A percentile compares a stretch with the other conserved stretches of the same genome.
phyloP scores from a whole-genome alignment of 2,888 invertebrate genomes.

The Neoscelio sp. region DNA sequence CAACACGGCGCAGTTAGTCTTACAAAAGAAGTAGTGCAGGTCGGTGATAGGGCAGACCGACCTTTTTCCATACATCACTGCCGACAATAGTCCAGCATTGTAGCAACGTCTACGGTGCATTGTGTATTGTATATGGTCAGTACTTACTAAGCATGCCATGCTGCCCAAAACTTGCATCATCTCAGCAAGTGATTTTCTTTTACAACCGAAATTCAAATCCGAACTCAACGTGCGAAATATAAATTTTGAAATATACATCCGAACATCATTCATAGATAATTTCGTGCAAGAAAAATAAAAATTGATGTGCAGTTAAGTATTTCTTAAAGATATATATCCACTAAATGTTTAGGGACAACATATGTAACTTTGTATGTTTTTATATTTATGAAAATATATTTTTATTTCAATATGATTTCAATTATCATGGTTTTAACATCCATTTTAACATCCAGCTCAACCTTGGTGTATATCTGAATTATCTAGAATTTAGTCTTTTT shows the following conservation, averaged over 20 bases:
- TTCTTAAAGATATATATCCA: too few relatives aligned
- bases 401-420: too few relatives aligned
- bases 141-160: slow-evolving; percentile 22
- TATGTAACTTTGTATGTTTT: too few relatives aligned
- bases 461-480: too few relatives aligned
- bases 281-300: slow-evolving; percentile 6
- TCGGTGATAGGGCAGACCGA: slow-evolving; percentile 66
- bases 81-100: slow-evolving; percentile 64
- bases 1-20: slow-evolving; percentile 51
- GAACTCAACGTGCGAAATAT: background rate
- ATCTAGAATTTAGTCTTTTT: too few relatives aligned
- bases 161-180: slow-evolving; percentile 31
- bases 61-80: slow-evolving; percentile 70
- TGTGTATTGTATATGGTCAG: slow-evolving; percentile 54
- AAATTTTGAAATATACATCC: background rate
- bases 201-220: slow-evolving; percentile 22
- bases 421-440: too few relatives aligned
- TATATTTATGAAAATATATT: too few relatives aligned
- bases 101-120: slow-evolving; percentile 54
- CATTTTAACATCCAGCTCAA: too few relatives aligned
- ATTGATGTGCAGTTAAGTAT: too few relatives aligned
- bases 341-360: too few relatives aligned
- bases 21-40: slow-evolving; percentile 66
- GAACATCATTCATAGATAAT: too few relatives aligned
- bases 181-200: slow-evolving; percentile 18